Evolutionary conservation across 2,888 invertebrate genomes (phyloP), one percentile per base, ranked within the genome.

Genomic region (Xylota segnis): DNA sequence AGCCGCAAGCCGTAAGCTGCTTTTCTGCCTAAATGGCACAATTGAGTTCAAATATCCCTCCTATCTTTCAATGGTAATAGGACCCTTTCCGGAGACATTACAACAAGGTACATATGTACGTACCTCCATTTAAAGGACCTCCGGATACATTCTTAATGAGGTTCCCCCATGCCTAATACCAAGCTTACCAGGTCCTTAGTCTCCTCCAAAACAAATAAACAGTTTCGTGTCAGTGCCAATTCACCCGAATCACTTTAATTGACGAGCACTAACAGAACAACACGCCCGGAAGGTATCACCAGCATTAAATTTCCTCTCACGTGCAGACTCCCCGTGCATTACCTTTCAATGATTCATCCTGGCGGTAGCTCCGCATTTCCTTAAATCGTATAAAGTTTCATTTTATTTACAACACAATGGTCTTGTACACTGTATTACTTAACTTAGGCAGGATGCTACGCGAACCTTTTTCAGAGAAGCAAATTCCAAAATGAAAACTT

Each of bases 361-460:
- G 5, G 2, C 18, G 9, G 45, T 14, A 18, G 10, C 47, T 7
- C 10, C 47, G 4, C 23, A 50, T 50, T 12, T 50, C 50, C 50
- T 50, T 12, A 23, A 50, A 50, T 23, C 50, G 50, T 50, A 18
- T 18, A 50, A 18, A 50, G 23, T 50, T 47, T 7, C 50, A 47
- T 47, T 47, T 47, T 47, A 47, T 47, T 47, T 47, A 18, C 47
- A 16, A 47, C 40, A 43, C 40, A n/a, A n/a, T 43, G 9, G 6
- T 4, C 23, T 6, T 12, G 14, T 50, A 50, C 23, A 23, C 23
- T 50, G 23, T 23, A 18, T 16, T 50, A 50, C 50, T 23, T 4
- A 23, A 10, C 14, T 12, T 43, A 43, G 43, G 40, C 12, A 32
- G 32, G 32, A 6, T 3, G 32, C 4, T 32, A 37, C 9, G 18